These are phyloP conservation scores for Melanotus villosus DNA, from an alignment of 2,888 invertebrate genomes.

Conservation along the genomic window DNA sequence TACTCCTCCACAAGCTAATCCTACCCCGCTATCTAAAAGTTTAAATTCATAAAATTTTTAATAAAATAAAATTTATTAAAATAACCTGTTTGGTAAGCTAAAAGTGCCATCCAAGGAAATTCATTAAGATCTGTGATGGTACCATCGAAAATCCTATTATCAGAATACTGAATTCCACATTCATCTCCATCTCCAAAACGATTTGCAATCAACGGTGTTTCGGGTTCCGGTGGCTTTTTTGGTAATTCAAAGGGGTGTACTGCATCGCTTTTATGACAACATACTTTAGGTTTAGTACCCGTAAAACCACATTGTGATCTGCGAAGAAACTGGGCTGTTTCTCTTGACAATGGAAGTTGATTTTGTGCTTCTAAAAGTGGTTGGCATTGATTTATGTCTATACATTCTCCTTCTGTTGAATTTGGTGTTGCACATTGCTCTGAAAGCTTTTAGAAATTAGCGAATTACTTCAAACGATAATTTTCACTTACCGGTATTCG, in stretches of 20 bases:
- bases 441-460: constrained; percentile 31
- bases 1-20: constrained; percentile 63
- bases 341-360: constrained; percentile 54
- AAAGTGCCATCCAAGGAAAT: constrained; percentile 62
- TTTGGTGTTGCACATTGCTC: constrained; percentile 67
- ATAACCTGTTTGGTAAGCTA: constrained; percentile 45
- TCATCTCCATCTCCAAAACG: constrained; percentile 45
- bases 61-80: neutral
- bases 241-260: neutral
- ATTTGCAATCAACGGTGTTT: neutral
- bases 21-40: constrained; percentile 41
- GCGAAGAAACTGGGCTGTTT: constrained; percentile 66
- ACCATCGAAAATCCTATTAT: constrained; percentile 76
- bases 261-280: constrained; percentile 63
- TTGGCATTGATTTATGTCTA: constrained; percentile 69
- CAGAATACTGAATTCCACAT: constrained; percentile 73
- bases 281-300: constrained; percentile 69
- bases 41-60: neutral
- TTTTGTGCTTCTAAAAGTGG: constrained; percentile 62
- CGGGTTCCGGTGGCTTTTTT: neutral
- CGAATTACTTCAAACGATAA: neutral
- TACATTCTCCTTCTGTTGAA: constrained; percentile 67
- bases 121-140: constrained; percentile 69
- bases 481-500: neutral
- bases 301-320: constrained; percentile 72